phyloP scores from a whole-genome alignment of 2,113 vertebrate species.

The Pseudois nayaur region DNA sequence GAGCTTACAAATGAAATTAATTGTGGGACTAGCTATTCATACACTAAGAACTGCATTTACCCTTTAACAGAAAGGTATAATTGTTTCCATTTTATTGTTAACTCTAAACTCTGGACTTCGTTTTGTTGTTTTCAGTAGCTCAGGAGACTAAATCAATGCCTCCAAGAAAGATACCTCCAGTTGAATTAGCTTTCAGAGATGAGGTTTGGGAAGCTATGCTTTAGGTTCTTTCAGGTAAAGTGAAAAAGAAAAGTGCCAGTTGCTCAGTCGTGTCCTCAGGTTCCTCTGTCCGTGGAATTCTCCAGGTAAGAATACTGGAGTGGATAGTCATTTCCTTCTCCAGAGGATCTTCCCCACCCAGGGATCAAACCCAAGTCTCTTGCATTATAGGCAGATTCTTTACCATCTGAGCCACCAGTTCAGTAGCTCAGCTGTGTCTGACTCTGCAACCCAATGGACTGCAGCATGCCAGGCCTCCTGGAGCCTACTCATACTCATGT shows the following conservation, averaged over 20 bases:
- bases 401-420: neutral
- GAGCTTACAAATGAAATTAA: constrained; percentile 38
- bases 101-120: neutral
- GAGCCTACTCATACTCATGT: neutral
- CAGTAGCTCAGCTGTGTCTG: neutral
- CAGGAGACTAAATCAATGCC: constrained; percentile 1
- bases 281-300: neutral
- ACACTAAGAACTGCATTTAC: neutral
- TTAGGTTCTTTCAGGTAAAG: constrained; percentile 15
- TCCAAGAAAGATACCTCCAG: neutral
- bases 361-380: neutral
- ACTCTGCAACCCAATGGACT: neutral
- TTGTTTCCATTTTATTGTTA: neutral
- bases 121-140: constrained; percentile 1
- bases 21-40: neutral
- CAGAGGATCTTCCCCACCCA: neutral
- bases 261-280: rapidly evolving
- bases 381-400: neutral
- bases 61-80: neutral
- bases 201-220: neutral
- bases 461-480: neutral
- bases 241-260: neutral
- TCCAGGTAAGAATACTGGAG: neutral
- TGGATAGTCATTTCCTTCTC: neutral
- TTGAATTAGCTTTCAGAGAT: constrained; percentile 26